phyloP scores from a whole-genome alignment of 2,797 vertebrate genomes.

The Dallia pectoralis region DNA sequence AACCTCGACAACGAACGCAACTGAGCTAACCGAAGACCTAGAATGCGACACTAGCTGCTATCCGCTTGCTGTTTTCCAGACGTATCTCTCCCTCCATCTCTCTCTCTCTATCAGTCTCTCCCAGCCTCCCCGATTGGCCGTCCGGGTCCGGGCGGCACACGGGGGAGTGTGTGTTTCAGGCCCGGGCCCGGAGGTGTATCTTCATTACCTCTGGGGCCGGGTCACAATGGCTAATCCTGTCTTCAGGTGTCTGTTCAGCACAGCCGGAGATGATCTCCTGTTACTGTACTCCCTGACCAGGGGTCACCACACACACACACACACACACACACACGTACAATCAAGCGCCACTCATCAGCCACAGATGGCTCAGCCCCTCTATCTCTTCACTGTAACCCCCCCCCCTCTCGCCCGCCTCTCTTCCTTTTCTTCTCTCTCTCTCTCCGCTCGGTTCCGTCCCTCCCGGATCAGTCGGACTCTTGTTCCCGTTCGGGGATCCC shows the following conservation, averaged over 20 bases:
- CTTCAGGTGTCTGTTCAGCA: conserved; percentile 79
- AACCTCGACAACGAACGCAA: conserved; percentile 34
- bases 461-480: conserved; percentile 69
- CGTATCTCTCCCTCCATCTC: conserved; percentile 30
- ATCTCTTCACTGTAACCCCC: conserved; percentile 18
- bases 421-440: conserved; percentile 63
- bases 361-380: conserved; percentile 63
- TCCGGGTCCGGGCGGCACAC: conserved; percentile 53
- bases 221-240: conserved; percentile 76
- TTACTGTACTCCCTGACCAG: conserved; percentile 78
- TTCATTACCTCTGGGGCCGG: conserved; percentile 73
- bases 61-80: conserved; percentile 13
- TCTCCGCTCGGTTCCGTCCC: conserved; percentile 57
- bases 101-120: conserved; percentile 33
- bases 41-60: conserved; percentile 29
- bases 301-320: conserved; percentile 68
- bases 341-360: conserved; percentile 66
- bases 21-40: conserved; percentile 51
- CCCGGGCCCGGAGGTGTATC: conserved; percentile 70
- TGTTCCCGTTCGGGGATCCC: conserved; percentile 74
- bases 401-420: conserved; percentile 50
- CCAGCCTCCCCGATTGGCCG: neutral
- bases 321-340: conserved; percentile 30
- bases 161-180: conserved; percentile 68
- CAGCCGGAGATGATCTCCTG: conserved; percentile 75